phyloP scores from a whole-genome alignment of 2,113 vertebrate genomes.

The Chauna torquata region DNA sequence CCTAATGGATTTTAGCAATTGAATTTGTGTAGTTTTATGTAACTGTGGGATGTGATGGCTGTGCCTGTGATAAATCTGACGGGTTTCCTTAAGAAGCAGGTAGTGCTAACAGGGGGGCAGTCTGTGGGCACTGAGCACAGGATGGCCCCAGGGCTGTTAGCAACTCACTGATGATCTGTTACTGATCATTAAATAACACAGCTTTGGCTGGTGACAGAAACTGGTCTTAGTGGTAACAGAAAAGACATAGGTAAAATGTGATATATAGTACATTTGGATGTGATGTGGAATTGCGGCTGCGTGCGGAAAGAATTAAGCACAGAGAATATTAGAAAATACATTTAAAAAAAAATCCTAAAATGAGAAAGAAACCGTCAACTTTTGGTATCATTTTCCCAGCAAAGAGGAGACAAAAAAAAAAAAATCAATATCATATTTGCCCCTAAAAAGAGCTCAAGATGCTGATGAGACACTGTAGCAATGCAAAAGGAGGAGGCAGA shows the following conservation, averaged over 20 bases:
- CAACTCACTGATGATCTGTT: accelerated
- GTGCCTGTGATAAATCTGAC: background rate
- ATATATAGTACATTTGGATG: accelerated
- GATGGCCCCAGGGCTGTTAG: accelerated
- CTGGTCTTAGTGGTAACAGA: background rate
- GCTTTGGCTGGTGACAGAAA: background rate
- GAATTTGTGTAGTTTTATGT: accelerated
- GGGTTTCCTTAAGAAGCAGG: background rate
- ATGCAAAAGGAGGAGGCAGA: background rate
- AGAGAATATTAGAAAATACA: background rate
- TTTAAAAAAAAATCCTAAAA: background rate
- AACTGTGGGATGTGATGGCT: accelerated
- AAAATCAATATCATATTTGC: accelerated
- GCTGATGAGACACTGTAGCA: conserved; percentile 7
- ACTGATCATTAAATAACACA: accelerated
- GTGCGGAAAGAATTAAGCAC: background rate
- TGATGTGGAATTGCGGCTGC: accelerated
- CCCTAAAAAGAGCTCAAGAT: background rate
- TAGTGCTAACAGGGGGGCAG: background rate
- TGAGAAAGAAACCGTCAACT: background rate
- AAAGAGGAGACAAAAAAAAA: background rate
- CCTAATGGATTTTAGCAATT: accelerated
- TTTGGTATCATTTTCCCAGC: background rate
- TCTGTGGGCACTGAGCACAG: background rate
- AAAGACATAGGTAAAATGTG: accelerated